Percentiles rank a stretch among this genome's conserved stretches.
Evolutionary conservation across 23 tunicate genomes (phyloP).

Genomic region (Halocynthia aurantium): DNA sequence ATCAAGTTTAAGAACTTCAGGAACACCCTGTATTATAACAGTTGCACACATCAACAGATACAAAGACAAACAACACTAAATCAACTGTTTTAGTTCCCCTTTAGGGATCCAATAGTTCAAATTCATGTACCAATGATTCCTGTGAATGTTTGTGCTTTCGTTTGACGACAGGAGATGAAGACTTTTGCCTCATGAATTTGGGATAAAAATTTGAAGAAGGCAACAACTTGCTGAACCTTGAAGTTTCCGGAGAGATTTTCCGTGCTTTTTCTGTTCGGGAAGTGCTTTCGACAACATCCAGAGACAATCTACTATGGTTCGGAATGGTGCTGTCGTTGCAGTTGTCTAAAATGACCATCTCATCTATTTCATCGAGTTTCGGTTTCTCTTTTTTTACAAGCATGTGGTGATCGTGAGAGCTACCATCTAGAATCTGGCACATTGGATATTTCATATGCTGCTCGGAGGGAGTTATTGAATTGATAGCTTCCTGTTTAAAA

Average conservation of each 20-base stretch:
- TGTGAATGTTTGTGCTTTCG: neutral
- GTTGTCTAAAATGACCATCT: neutral
- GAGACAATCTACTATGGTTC: too few species aligned
- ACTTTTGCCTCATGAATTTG: slow-evolving; percentile 11
- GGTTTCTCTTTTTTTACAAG: slow-evolving; percentile 13
- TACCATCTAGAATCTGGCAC: slow-evolving; percentile 49
- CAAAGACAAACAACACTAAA: too few species aligned
- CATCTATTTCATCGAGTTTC: neutral
- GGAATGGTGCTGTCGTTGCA: neutral
- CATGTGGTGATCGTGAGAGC: slow-evolving; percentile 37
- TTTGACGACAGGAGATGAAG: neutral
- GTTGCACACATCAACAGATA: too few species aligned
- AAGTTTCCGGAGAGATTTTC: too few species aligned
- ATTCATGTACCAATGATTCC: slow-evolving; percentile 4
- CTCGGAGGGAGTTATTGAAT: slow-evolving; percentile 24
- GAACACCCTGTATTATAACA: too few species aligned
- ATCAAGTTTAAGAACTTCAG: too few species aligned
- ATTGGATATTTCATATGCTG: slow-evolving; percentile 46
- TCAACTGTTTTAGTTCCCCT: too few species aligned
- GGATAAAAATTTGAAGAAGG: slow-evolving; percentile 4
- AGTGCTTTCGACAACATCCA: too few species aligned
- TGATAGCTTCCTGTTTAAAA: slow-evolving; percentile 29
- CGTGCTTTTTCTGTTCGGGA: too few species aligned
- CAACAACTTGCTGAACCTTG: too few species aligned
- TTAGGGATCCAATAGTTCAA: neutral